These are phyloP conservation scores for Pyrgus malvae DNA, from an alignment of 2,888 invertebrate species.

Conservation along the genomic window DNA sequence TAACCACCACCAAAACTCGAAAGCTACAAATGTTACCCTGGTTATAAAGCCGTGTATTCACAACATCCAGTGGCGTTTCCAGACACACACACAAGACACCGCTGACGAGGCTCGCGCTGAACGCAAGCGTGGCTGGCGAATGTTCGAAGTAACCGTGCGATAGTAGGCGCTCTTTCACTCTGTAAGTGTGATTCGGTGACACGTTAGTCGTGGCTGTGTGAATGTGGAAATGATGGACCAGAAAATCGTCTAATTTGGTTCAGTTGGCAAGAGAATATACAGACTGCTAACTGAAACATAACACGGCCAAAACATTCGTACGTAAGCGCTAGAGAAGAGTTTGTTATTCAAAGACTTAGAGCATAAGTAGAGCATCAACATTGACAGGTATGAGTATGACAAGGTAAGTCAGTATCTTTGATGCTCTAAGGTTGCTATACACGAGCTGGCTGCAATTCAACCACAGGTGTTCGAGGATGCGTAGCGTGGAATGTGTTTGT, in stretches of 20 bases:
- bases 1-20: background rate
- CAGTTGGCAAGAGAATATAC: too few species aligned
- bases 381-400: too few species aligned
- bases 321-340: too few species aligned
- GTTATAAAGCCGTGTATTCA: conserved; percentile 92
- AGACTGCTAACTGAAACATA: too few species aligned
- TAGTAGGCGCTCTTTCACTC: conserved; percentile 59
- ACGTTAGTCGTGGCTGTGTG: background rate
- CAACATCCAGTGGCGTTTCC: conserved; percentile 94
- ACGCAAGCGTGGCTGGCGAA: conserved; percentile 84
- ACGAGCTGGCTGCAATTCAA: too few species aligned
- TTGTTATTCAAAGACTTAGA: too few species aligned
- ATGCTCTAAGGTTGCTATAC: too few species aligned
- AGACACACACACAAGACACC: conserved; percentile 87
- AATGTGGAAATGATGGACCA: background rate
- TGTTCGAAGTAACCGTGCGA: conserved; percentile 60
- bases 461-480: too few species aligned
- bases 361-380: too few species aligned
- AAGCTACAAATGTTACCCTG: conserved; percentile 83
- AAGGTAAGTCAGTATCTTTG: too few species aligned
- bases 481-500: too few species aligned
- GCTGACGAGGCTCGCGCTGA: conserved; percentile 87
- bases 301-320: too few species aligned
- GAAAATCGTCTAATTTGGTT: conserved; percentile 1
- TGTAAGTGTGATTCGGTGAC: conserved; percentile 46